Evolutionary conservation across 2,888 invertebrate species (phyloP), one percentile per base, ranked within the genome.

Genomic region (Catotricha subobsoleta): DNA sequence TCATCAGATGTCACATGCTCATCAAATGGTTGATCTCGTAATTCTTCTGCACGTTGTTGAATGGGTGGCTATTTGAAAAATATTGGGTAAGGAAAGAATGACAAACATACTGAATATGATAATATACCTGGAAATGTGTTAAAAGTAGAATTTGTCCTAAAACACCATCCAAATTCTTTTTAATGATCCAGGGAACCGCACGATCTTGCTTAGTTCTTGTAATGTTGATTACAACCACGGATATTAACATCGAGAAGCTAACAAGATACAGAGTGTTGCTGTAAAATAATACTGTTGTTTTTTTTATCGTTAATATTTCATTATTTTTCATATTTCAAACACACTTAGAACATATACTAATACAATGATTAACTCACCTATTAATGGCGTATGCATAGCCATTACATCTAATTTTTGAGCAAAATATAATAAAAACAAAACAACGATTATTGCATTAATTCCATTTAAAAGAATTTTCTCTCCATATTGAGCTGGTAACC

Each of bases 401-500:
- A 67, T 53, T 15, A 64, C 56, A 1, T 67, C 66, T 19, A 67
- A 44, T 45, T 70, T 67, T 44, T 69, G 67, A 0, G 71, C 67
- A 51, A 77, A 74, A 54, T 73, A 76, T 52, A 75, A 61, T 42
- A 78, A 64, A 50, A 72, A 73, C 15, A 73, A 57, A n/a, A 68
- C 66, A 30, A 73, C 69, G 36, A 76, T 65, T 1, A 77, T 52
- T 12, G 72, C 66, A 8, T 70, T 69, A 40, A 69, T 62, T 7
- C 71, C 71, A 48, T 71, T 73, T 15, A 76, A 54, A 12, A 71
- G 55, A 18, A 77, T 65, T 55, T 77, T 76, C 54, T 76, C 76
- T 13, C 72, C 73, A 48, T 74, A 69, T 49, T 72, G 69, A 0
- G 76, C 73, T 1, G 77, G 76, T 36, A 78, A 51, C 72, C 74